A percentile compares a stretch with the other conserved stretches of the same genome.
These are phyloP conservation scores for Thereva unica DNA, from an alignment of 2,888 invertebrate genomes.

Conservation along the genomic window DNA sequence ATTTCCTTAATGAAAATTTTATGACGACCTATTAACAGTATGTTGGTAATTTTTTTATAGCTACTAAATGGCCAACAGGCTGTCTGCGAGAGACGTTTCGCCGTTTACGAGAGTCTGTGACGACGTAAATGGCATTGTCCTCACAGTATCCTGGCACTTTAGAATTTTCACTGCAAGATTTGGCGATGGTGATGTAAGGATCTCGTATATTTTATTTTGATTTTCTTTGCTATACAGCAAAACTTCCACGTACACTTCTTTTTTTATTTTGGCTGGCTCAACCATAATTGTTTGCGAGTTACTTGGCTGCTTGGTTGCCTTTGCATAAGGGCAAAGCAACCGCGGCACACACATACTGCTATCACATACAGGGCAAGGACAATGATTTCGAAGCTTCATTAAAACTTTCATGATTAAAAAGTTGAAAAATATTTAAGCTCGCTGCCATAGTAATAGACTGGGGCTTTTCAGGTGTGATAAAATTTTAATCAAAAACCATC, in stretches of 20 bases:
- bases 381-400: constrained; percentile 26
- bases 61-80: constrained; percentile 25
- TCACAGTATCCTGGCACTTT: constrained; percentile 1
- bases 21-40: constrained; percentile 41
- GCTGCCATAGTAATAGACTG: constrained; percentile 1
- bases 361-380: not conserved
- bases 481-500: constrained; percentile 10
- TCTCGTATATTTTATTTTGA: not conserved
- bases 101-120: constrained; percentile 22
- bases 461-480: constrained; percentile 21
- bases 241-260: no score
- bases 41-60: constrained; percentile 28
- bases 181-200: not conserved
- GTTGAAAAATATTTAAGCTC: constrained; percentile 7
- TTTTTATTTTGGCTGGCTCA: no score
- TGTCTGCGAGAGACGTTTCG: constrained; percentile 10
- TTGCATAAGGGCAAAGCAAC: not conserved
- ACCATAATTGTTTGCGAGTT: no score
- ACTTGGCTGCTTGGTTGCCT: not conserved
- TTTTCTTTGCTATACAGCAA: no score
- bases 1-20: constrained; percentile 49
- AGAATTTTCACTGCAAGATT: not conserved
- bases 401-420: constrained; percentile 13
- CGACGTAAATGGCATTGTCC: constrained; percentile 15
- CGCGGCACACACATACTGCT: constrained; percentile 9